Conservation (phyloP, 2,797 vertebrate species). For the Amphiprion clarkii region DNA sequence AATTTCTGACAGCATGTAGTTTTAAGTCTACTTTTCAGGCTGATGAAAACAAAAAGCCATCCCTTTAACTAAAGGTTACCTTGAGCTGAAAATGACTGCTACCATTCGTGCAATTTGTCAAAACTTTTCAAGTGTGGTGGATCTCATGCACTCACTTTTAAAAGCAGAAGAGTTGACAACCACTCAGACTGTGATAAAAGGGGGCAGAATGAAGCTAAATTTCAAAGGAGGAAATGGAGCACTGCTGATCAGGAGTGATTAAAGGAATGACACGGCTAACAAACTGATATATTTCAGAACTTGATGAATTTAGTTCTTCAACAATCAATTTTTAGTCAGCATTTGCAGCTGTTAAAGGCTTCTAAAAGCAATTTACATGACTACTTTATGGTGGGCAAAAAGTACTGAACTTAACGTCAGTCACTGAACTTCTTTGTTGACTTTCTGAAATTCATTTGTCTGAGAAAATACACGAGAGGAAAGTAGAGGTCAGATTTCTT, state of each 20-base stretch:
- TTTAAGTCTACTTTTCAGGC: background rate
- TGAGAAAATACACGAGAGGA: slow-evolving; percentile 12
- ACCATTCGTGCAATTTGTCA: background rate
- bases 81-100: slow-evolving; percentile 5
- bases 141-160: background rate
- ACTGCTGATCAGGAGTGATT: slow-evolving; percentile 1
- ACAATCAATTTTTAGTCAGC: background rate
- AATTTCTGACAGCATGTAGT: background rate
- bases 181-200: slow-evolving; percentile 21
- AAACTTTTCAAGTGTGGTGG: background rate
- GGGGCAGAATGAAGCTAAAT: background rate
- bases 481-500: slow-evolving; percentile 12
- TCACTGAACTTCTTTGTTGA: slow-evolving; percentile 1
- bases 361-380: slow-evolving; percentile 10
- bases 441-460: background rate
- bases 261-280: slow-evolving; percentile 4
- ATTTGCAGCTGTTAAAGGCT: slow-evolving; percentile 20
- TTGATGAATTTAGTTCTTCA: background rate
- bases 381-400: slow-evolving; percentile 8
- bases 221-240: slow-evolving; percentile 12
- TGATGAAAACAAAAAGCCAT: background rate
- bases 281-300: background rate
- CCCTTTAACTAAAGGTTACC: background rate
- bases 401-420: background rate
- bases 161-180: background rate